phyloP scores from a whole-genome alignment of 2,888 invertebrate genomes.

The Himalopsyche kuldschensis region DNA sequence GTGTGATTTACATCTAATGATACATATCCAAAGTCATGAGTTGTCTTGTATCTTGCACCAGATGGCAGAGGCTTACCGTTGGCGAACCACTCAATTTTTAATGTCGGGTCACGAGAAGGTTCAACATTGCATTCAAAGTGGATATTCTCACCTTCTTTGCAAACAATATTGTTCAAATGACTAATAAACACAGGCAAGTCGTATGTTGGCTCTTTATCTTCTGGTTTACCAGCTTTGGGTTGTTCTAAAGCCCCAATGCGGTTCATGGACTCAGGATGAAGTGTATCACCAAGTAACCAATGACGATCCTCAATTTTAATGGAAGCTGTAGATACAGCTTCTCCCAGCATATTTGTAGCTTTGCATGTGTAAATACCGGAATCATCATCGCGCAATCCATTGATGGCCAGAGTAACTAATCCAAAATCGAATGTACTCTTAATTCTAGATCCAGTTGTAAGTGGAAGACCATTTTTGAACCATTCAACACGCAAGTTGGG shows the following conservation, averaged over 20 bases:
- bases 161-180: constrained; percentile 87
- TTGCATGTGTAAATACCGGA: constrained; percentile 95
- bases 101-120: constrained; percentile 87
- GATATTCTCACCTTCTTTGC: constrained; percentile 83
- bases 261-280: constrained; percentile 86
- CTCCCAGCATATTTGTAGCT: constrained; percentile 89
- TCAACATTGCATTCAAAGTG: constrained; percentile 93
- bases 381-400: constrained; percentile 84
- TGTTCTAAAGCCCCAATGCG: constrained; percentile 86
- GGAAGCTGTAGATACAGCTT: constrained; percentile 90
- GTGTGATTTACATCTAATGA: constrained; percentile 85
- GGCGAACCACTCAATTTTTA: constrained; percentile 92
- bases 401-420: constrained; percentile 87
- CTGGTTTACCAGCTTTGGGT: constrained; percentile 68
- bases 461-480: constrained; percentile 87
- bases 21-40: constrained; percentile 95
- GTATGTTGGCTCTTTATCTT: constrained; percentile 75
- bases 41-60: constrained; percentile 88
- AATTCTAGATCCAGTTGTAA: constrained; percentile 85
- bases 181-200: constrained; percentile 88
- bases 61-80: constrained; percentile 88
- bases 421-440: constrained; percentile 97
- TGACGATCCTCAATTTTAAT: constrained; percentile 87
- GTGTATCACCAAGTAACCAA: constrained; percentile 83
- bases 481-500: constrained; percentile 86